Conservation (phyloP, 2,888 invertebrate species). For the Pinctada fucata region DNA sequence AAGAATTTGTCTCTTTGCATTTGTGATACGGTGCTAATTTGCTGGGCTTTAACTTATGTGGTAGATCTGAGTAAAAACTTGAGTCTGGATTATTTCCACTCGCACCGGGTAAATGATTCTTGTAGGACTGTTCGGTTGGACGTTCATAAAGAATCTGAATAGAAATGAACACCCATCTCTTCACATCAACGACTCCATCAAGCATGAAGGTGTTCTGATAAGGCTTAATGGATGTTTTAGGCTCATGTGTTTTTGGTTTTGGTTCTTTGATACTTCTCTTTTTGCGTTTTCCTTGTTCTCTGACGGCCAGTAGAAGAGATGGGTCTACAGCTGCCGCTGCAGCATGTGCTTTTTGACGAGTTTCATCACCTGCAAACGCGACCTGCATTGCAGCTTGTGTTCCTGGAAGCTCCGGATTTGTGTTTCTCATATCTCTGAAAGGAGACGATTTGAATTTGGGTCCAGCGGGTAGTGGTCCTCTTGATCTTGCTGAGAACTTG, state of each 20-base stretch:
- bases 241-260: neutral
- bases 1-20: slow-evolving; percentile 20
- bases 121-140: slow-evolving; percentile 48
- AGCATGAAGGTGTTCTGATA: slow-evolving; percentile 59
- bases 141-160: slow-evolving; percentile 53
- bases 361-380: neutral
- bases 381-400: slow-evolving; percentile 18
- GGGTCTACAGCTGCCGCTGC: neutral
- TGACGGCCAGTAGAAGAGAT: neutral
- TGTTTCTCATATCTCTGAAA: slow-evolving; percentile 21
- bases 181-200: slow-evolving; percentile 53
- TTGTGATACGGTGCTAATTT: slow-evolving; percentile 7
- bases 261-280: neutral
- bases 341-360: neutral
- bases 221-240: slow-evolving; percentile 6
- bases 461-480: slow-evolving; percentile 28
- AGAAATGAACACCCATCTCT: slow-evolving; percentile 59
- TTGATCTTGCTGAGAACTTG: slow-evolving; percentile 13
- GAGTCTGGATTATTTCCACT: slow-evolving; percentile 43
- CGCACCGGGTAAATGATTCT: slow-evolving; percentile 44
- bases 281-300: neutral
- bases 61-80: slow-evolving; percentile 40
- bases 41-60: slow-evolving; percentile 17
- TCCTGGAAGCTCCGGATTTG: slow-evolving; percentile 6
- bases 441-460: slow-evolving; percentile 25